Evolutionary conservation across 2,888 invertebrate species (phyloP), one percentile per base, ranked within the genome.

Genomic region (Leptogaster cylindrica): DNA sequence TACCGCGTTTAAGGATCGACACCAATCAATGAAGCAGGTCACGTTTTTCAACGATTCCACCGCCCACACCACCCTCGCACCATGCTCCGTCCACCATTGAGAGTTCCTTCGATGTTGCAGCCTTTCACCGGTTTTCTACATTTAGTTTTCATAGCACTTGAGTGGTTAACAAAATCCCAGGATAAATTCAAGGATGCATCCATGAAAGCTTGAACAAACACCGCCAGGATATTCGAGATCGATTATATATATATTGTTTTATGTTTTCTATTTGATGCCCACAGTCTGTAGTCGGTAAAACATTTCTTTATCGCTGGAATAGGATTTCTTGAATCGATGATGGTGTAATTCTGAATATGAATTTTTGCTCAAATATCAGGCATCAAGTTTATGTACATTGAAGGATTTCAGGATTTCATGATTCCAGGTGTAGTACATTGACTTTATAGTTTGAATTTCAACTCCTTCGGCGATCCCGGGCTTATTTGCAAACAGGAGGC

Each of bases 21-120:
- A 33, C 51, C 63, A 68, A 68, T 68, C 68, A 68, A 68, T 68
- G 66, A 66, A 66, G 44, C 68, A 31, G 46, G 68, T 68, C 68
- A 68, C 68, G 68, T 68, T 41, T 25, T 41, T 8, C 33, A 25
- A 68, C 52, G 58, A 55, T 61, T 61, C 18, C 10, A 10, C 20
- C 61, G 7, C 44, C 28, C 36, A 8, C 33, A 5, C 10, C 44
- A n/a, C 44, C 10, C 16, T 16, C n/a, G 7, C 8, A 16, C 36
- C 41, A n/a, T n/a, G n/a, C n/a, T n/a, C n/a, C n/a, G n/a, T n/a
- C n/a, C n/a, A n/a, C n/a, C n/a, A n/a, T n/a, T n/a, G n/a, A n/a
- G n/a, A n/a, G n/a, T n/a, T 3, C 18, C 7, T 41, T 41, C 41
- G 14, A 1, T 7, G 55, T 14, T 39, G 39, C 36, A 55, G 39